A percentile compares a stretch with the other conserved stretches of the same genome.
Conservation (phyloP, 2,113 vertebrate genomes). For the Ascaphus truei region DNA sequence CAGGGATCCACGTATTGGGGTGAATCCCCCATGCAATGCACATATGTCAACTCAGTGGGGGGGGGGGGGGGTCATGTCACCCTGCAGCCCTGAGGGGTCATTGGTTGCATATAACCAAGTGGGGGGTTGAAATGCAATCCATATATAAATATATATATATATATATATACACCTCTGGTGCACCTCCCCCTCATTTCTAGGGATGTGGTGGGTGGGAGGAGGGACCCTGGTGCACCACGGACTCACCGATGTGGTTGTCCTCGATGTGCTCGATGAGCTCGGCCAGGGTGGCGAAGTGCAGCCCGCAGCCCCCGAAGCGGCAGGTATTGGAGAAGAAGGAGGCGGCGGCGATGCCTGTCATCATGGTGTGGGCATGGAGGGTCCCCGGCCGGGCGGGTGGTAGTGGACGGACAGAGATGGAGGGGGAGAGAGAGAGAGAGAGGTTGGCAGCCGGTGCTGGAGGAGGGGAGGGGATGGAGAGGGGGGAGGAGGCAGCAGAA, state of each 20-base stretch:
- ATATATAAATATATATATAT: no score
- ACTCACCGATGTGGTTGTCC: constrained; percentile 90
- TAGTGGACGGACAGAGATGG: constrained; percentile 30
- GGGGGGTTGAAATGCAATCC: no score
- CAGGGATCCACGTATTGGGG: no score
- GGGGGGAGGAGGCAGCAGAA: constrained; percentile 72
- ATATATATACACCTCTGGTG: neutral
- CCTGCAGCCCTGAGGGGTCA: no score
- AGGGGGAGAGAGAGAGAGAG: constrained; percentile 44
- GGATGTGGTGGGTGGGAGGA: neutral
- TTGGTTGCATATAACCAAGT: no score
- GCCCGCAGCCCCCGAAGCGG: constrained; percentile 88
- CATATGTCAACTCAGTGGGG: no score
- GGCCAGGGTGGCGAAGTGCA: constrained; percentile 83
- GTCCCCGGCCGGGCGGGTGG: constrained; percentile 22
- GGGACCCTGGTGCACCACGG: neutral
- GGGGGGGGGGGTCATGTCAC: no score
- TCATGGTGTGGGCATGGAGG: constrained; percentile 66
- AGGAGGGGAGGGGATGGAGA: constrained; percentile 43
- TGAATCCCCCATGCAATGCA: no score
- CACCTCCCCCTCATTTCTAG: neutral
- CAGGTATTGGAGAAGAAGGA: constrained; percentile 95
- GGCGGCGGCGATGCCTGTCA: constrained; percentile 93
- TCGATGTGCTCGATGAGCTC: constrained; percentile 95
- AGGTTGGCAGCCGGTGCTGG: constrained; percentile 28